phyloP scores from a whole-genome alignment of 2,888 invertebrate genomes.

The Metellina segmentata region DNA sequence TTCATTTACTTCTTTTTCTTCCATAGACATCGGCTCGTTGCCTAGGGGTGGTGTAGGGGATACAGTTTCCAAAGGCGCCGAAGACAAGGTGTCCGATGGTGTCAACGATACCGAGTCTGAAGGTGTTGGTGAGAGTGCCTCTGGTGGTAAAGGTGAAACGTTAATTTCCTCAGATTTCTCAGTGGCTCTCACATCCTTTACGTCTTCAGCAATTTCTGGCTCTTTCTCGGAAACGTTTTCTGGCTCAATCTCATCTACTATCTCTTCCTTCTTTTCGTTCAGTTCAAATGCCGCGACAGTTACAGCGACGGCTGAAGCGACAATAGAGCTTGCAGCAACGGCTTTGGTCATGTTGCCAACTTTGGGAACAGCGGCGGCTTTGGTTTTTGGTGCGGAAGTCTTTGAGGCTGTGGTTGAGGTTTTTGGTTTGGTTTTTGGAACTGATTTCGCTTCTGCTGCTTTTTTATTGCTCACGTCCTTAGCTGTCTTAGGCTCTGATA shows the following conservation, averaged over 20 bases:
- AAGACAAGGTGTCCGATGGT: slow-evolving; percentile 68
- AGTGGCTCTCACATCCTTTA: slow-evolving; percentile 19
- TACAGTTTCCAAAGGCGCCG: slow-evolving; percentile 68
- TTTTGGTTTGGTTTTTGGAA: slow-evolving; percentile 69
- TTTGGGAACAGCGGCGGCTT: slow-evolving; percentile 36
- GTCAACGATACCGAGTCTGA: slow-evolving; percentile 72
- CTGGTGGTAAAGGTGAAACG: slow-evolving; percentile 60
- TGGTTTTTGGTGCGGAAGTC: slow-evolving; percentile 46
- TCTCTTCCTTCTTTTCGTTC: slow-evolving; percentile 78
- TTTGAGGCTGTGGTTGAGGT: slow-evolving; percentile 43
- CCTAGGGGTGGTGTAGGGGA: slow-evolving; percentile 69
- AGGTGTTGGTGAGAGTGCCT: slow-evolving; percentile 66
- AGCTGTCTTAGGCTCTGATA: slow-evolving; percentile 53
- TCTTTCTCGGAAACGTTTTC: slow-evolving; percentile 21
- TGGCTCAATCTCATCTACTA: slow-evolving; percentile 1
- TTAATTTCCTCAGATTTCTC: slow-evolving; percentile 58
- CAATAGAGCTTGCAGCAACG: slow-evolving; percentile 83
- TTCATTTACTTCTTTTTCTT: slow-evolving; percentile 75
- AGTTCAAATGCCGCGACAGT: slow-evolving; percentile 84
- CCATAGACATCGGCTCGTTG: slow-evolving; percentile 59
- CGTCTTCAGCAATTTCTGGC: slow-evolving; percentile 3
- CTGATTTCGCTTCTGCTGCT: slow-evolving; percentile 57
- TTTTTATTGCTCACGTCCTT: slow-evolving; percentile 73
- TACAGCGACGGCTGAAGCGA: slow-evolving; percentile 83
- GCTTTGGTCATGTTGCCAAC: slow-evolving; percentile 75